phyloP scores from a whole-genome alignment of 2,113 vertebrate genomes.

The Ardeotis arabs region DNA sequence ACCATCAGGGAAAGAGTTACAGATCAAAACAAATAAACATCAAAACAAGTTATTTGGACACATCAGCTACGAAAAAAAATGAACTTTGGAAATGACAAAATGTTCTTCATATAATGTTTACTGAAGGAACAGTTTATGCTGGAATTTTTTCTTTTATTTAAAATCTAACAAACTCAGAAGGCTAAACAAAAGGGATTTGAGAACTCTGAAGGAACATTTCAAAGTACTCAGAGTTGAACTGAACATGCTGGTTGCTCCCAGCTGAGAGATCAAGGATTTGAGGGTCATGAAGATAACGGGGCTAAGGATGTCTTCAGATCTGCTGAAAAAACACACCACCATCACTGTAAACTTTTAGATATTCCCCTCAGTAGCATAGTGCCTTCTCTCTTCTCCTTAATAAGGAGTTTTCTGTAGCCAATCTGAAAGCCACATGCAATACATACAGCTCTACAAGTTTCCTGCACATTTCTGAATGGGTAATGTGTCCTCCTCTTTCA shows the following conservation, averaged over 20 bases:
- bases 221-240: neutral
- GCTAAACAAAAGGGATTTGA: neutral
- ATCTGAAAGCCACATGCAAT: neutral
- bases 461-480: accelerated
- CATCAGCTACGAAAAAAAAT: neutral
- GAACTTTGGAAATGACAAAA: neutral
- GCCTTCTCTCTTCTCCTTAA: neutral
- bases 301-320: neutral
- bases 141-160: neutral
- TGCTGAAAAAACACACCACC: neutral
- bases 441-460: neutral
- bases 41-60: neutral
- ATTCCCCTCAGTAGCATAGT: neutral
- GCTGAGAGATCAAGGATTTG: neutral
- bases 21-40: neutral
- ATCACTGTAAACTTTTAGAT: neutral
- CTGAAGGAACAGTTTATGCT: neutral
- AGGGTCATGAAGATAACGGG: neutral
- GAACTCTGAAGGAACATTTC: neutral
- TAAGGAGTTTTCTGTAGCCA: neutral
- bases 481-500: neutral
- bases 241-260: neutral
- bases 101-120: neutral
- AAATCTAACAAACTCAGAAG: neutral
- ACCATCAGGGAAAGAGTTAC: neutral